Percentiles rank a stretch among this genome's conserved stretches.
These are phyloP conservation scores for Fukomys damarensis DNA, from an alignment of 2,113 vertebrate species.

Conservation along the genomic window DNA sequence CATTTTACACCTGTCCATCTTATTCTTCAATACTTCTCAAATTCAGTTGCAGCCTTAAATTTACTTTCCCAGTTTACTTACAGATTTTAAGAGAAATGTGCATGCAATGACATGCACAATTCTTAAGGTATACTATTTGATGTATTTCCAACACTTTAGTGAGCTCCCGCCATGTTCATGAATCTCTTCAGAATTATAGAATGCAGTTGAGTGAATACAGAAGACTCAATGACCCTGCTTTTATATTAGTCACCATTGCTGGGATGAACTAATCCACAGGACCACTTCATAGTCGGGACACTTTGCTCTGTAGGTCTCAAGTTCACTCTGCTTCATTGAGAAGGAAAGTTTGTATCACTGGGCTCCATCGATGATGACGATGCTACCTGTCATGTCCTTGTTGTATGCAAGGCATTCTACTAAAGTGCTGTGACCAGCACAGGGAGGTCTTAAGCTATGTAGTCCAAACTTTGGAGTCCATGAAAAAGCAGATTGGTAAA, in stretches of 20 bases:
- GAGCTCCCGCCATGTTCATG: not conserved
- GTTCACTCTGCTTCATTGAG: not conserved
- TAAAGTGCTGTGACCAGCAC: not conserved
- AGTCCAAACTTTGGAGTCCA: not conserved
- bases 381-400: not conserved
- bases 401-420: not conserved
- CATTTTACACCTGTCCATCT: not conserved
- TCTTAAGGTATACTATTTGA: not conserved
- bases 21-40: conserved; percentile 35
- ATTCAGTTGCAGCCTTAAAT: not conserved
- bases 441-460: not conserved
- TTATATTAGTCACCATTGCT: not conserved
- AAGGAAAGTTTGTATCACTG: not conserved
- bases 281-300: not conserved
- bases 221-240: not conserved
- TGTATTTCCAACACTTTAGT: not conserved
- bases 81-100: not conserved
- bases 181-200: not conserved
- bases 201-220: not conserved
- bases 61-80: not conserved
- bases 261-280: not conserved
- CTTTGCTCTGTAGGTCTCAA: not conserved
- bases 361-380: not conserved
- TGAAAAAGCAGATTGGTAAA: not conserved
- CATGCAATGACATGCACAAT: not conserved